phyloP scores from a whole-genome alignment of 2,797 vertebrate species.

The Eutrigla gurnardus region DNA sequence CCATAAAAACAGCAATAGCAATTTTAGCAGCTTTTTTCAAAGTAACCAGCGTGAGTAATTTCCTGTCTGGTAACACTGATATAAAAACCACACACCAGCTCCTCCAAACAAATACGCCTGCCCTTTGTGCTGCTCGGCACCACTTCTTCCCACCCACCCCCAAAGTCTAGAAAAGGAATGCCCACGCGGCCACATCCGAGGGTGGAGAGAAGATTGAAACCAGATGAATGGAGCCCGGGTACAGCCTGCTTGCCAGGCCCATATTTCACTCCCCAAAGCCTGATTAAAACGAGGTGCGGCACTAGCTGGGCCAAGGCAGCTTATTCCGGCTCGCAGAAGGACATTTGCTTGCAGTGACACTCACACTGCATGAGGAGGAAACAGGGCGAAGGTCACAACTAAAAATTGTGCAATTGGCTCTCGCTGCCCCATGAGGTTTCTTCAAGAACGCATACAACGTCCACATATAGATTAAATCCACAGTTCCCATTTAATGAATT shows the following conservation, averaged over 20 bases:
- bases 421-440: constrained; percentile 24
- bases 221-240: constrained; percentile 84
- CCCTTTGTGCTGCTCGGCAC: constrained; percentile 68
- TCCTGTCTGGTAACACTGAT: constrained; percentile 29
- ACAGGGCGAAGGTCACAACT: constrained; percentile 56
- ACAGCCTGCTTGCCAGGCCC: constrained; percentile 70
- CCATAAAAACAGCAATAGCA: constrained; percentile 9
- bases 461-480: constrained; percentile 25
- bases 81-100: constrained; percentile 40
- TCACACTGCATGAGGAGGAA: constrained; percentile 52
- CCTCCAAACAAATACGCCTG: constrained; percentile 69
- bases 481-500: constrained; percentile 7
- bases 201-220: constrained; percentile 85
- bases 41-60: constrained; percentile 32
- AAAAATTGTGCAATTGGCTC: constrained; percentile 33
- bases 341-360: constrained; percentile 65
- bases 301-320: constrained; percentile 62
- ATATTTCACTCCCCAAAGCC: constrained; percentile 84
- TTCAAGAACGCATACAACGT: constrained; percentile 15
- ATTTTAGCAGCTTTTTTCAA: constrained; percentile 25
- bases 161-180: constrained; percentile 78
- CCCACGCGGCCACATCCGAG: constrained; percentile 80
- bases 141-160: constrained; percentile 39
- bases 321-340: constrained; percentile 59
- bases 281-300: constrained; percentile 83